Base-by-base conservation (phyloP, 2,113 vertebrate species). In the Zapornia atra region DNA sequence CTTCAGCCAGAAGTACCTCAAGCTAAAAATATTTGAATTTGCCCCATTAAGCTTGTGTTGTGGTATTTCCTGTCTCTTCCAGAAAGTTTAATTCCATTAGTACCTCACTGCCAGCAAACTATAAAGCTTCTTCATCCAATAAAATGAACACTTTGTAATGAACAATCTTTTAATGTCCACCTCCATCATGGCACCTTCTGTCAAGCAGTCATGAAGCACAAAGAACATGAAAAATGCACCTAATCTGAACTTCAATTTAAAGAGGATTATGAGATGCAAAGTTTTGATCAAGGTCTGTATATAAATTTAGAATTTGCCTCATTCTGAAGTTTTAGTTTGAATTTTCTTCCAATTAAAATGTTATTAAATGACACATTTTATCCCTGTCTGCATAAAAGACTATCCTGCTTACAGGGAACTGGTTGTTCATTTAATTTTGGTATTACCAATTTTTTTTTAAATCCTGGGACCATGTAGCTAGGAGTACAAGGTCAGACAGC, bases 401-500 rank as follows among this genome's bases (percentile, higher is more conserved):
- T 70, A 70, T 48, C 18, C 24, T 69, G 13, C 33, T 73, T 82
- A 59, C 44, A 87, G 12, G 56, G 18, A 81, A 81, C 4, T 9
- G 25, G 75, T 78, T 82, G 14, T 66, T 95, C 11, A 66, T 51
- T 93, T 63, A 69, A 51, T 82, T 73, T 95, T 51, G 42, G 20
- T 69, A 70, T 69, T 79, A 38, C 14, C 10, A 25, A 61, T 22
- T 10, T 31, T 82, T 9, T 29, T 82, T 88, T 75, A 85, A 44
- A 50, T 63, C 28, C 15, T 87, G 29, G 11, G 26, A 75, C 65
- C 28, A 60, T 54, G 28, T 17, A 91, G 77, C 59, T 51, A 63
- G 34, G 61, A 94, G n/a, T 63, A 63, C 86, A 92, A 96, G 92
- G 77, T 88, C 93, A 96, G 70, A 68, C 4, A 69, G 28, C 46